Evolutionary conservation across 2,797 vertebrate species (phyloP).

Genomic region (Natrix natrix): DNA sequence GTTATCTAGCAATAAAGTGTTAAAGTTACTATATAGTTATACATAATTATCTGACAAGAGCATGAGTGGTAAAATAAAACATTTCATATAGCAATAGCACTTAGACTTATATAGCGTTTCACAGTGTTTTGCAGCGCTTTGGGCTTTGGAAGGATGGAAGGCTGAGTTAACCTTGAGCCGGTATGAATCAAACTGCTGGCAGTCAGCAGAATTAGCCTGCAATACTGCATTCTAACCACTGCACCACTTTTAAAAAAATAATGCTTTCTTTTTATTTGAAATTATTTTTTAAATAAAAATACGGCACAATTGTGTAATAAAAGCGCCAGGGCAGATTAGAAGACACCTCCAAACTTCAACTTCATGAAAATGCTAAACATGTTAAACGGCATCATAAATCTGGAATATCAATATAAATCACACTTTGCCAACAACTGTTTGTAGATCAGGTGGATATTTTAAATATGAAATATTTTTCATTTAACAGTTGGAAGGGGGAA

Average conservation of each 20-base stretch:
- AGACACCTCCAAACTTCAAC: neutral
- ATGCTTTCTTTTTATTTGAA: neutral
- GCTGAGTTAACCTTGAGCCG: neutral
- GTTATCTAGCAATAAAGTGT: slow-evolving; percentile 76
- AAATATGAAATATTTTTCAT: neutral
- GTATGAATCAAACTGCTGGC: neutral
- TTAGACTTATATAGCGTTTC: neutral
- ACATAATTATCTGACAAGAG: neutral
- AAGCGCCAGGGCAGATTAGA: neutral
- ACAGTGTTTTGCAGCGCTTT: neutral
- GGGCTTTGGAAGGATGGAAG: neutral
- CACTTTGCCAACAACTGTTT: neutral
- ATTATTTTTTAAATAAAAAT: neutral
- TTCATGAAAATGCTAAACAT: neutral
- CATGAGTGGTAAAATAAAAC: neutral
- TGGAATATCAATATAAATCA: neutral
- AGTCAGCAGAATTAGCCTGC: neutral
- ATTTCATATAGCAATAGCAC: neutral
- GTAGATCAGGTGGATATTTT: neutral
- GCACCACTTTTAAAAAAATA: too few species aligned
- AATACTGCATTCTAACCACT: too few species aligned
- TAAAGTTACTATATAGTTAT: slow-evolving; percentile 21
- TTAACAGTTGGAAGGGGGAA: neutral
- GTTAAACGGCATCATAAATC: neutral
- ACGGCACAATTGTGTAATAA: neutral